phyloP scores from a whole-genome alignment of 2,888 invertebrate species.

The Eubasilissa splendida region DNA sequence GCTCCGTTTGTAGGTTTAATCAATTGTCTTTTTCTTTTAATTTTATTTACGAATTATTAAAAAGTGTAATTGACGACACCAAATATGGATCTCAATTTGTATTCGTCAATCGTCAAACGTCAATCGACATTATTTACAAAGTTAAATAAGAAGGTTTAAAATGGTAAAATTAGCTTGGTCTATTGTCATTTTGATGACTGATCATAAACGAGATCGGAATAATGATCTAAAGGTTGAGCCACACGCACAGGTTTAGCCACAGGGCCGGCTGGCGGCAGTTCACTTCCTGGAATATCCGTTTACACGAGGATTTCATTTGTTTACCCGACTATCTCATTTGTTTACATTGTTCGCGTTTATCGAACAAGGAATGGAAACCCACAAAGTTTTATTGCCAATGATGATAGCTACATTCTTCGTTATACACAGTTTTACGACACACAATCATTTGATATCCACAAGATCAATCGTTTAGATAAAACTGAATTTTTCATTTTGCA shows the following conservation, averaged over 20 bases:
- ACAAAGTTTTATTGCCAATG: constrained; percentile 3
- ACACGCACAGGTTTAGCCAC: background rate
- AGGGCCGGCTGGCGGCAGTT: constrained; percentile 4
- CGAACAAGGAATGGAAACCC: constrained; percentile 28
- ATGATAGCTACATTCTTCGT: background rate
- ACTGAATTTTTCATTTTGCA: no score
- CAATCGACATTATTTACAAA: background rate
- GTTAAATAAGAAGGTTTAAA: background rate
- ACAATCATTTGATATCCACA: no score
- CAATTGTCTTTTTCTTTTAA: no score
- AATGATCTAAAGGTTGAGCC: constrained; percentile 12
- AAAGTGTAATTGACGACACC: no score
- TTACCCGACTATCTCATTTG: constrained; percentile 21
- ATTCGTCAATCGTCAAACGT: no score
- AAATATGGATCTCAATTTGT: no score
- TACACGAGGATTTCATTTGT: constrained; percentile 19
- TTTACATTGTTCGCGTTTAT: constrained; percentile 14
- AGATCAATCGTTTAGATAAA: no score
- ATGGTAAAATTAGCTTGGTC: background rate
- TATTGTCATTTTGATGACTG: constrained; percentile 1
- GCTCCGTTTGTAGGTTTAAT: no score
- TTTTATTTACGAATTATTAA: no score
- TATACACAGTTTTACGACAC: no score
- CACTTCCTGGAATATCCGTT: constrained; percentile 16
- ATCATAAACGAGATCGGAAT: constrained; percentile 15